These are phyloP conservation scores for Rhingia campestris DNA, from an alignment of 2,888 invertebrate genomes.

Conservation along the genomic window DNA sequence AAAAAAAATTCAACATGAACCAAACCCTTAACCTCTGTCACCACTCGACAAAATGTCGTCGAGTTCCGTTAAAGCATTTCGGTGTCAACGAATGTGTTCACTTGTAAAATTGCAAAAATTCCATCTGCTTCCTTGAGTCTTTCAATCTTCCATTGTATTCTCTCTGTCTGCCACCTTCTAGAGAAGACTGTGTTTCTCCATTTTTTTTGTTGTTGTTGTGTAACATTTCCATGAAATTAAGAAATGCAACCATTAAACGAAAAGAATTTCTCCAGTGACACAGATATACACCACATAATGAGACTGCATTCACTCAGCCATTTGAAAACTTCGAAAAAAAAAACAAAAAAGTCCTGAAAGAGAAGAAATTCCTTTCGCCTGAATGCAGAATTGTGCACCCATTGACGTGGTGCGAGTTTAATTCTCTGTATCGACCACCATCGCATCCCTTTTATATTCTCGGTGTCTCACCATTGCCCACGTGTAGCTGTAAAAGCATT, in stretches of 20 bases:
- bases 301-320: conserved; percentile 31
- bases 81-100: conserved; percentile 62
- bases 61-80: conserved; percentile 10
- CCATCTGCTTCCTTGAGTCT: conserved; percentile 10
- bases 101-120: conserved; percentile 65
- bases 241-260: conserved; percentile 68
- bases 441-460: neutral
- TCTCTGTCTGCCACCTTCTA: conserved; percentile 21
- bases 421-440: conserved; percentile 33
- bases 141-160: conserved; percentile 20
- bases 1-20: conserved; percentile 44
- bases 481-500: neutral
- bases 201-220: conserved; percentile 11
- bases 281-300: conserved; percentile 31
- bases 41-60: conserved; percentile 43
- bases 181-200: conserved; percentile 13
- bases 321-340: neutral
- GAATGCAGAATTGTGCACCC: conserved; percentile 60
- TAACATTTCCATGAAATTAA: conserved; percentile 59
- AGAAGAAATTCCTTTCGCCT: conserved; percentile 54
- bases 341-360: conserved; percentile 29
- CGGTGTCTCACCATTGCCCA: neutral
- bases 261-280: conserved; percentile 55
- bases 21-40: conserved; percentile 43
- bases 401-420: conserved; percentile 42